Conservation (phyloP, 2,888 invertebrate species). For the Euspilapteryx auroguttella region DNA sequence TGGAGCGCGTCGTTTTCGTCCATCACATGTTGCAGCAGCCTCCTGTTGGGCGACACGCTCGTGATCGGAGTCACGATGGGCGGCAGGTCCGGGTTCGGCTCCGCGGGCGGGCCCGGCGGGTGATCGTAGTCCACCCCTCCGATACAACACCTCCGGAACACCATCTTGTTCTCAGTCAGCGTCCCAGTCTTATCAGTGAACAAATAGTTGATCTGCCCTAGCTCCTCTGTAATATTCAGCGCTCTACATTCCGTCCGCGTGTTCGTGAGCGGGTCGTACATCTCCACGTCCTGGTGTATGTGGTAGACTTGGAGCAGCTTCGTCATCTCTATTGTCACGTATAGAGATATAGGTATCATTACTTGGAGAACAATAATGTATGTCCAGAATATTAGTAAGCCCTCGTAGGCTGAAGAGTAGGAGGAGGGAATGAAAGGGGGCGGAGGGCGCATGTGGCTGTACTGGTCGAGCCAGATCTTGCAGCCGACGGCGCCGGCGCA, state of each 20-base stretch:
- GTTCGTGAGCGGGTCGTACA: conserved; percentile 84
- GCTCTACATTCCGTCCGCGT: conserved; percentile 82
- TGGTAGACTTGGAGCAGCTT: conserved; percentile 95
- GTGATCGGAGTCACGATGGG: conserved; percentile 49
- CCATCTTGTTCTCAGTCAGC: conserved; percentile 96
- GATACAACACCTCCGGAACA: conserved; percentile 89
- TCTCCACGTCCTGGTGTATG: conserved; percentile 86
- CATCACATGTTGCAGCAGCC: conserved; percentile 36
- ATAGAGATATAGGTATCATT: conserved; percentile 95
- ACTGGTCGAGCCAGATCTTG: conserved; percentile 78
- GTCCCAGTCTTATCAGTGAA: conserved; percentile 99
- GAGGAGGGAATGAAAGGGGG: conserved; percentile 70
- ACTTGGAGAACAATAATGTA: conserved; percentile 95
- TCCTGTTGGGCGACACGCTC: conserved; percentile 39
- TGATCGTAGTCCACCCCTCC: conserved; percentile 90
- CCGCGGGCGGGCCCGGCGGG: conserved; percentile 70
- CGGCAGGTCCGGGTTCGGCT: conserved; percentile 55
- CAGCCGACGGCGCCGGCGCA: conserved; percentile 90
- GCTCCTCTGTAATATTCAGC: conserved; percentile 94
- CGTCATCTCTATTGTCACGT: conserved; percentile 95
- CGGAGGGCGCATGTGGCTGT: conserved; percentile 38
- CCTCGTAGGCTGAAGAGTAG: conserved; percentile 68
- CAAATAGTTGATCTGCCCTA: conserved; percentile 88
- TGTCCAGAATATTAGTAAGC: conserved; percentile 90
- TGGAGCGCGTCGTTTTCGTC: conserved; percentile 54